phyloP scores from a whole-genome alignment of 2,113 vertebrate genomes.

The Sula dactylatra region DNA sequence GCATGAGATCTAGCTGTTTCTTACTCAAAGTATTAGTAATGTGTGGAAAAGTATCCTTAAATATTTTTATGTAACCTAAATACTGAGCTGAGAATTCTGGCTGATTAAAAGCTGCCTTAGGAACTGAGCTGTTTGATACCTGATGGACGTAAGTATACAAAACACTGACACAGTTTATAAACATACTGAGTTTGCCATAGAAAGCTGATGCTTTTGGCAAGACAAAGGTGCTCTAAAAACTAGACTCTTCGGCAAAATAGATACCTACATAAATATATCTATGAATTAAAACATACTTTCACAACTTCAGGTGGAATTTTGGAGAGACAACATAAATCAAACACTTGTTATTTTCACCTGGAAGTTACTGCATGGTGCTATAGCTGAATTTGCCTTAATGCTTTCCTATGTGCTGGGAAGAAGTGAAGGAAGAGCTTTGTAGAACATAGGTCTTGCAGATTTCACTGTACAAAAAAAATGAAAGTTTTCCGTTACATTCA shows the following conservation, averaged over 20 bases:
- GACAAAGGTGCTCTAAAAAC: not conserved
- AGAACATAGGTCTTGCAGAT: not conserved
- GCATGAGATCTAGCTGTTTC: not conserved
- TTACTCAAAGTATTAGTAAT: not conserved
- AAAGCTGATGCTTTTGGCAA: not conserved
- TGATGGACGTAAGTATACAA: not conserved
- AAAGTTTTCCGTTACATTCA: not conserved
- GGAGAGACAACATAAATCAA: not conserved
- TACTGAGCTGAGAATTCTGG: not conserved
- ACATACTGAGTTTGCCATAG: not conserved
- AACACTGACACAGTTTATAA: not conserved
- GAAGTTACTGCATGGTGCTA: not conserved
- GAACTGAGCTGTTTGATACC: not conserved
- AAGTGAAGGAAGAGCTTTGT: not conserved
- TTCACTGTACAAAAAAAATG: not conserved
- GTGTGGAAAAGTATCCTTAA: not conserved
- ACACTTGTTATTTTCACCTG: not conserved
- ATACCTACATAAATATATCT: not conserved
- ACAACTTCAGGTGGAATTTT: not conserved
- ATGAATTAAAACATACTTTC: not conserved
- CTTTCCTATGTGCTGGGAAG: not conserved
- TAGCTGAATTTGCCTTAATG: not conserved
- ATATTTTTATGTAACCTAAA: not conserved
- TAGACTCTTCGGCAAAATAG: not conserved
- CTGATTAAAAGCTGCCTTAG: not conserved